Base-by-base conservation (phyloP, 1,140 invertebrate species). In the Drosophila rufa region DNA sequence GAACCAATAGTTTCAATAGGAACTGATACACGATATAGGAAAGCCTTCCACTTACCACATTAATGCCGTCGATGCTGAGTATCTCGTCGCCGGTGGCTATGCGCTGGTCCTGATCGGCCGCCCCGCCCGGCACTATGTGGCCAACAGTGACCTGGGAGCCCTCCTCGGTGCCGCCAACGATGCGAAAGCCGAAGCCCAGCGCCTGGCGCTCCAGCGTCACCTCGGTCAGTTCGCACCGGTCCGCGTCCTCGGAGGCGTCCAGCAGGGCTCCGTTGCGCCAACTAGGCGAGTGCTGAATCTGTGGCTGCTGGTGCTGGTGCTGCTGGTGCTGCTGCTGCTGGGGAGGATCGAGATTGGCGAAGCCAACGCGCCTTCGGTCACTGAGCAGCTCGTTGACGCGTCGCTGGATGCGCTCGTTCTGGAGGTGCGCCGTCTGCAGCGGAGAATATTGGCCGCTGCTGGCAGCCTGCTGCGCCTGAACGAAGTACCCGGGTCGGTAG, bases 141-240 rank as follows among this genome's bases (percentile, higher is more conserved):
- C 98, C 98, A 53, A 99, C 98, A 4, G 97, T 97, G 61, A 99
- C 97, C 94, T 99, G 97, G 75, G 98, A 98, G 71, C 97, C 97
- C 94, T 99, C 98, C 94, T 99, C 99, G 1, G 98, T 98, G 36
- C 99, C 99, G n/a, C 99, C 99, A 36, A 99, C 97, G 92, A 99
- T 99, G 78, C 99, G 94, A 94, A 99, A 99, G 8, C 99, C 99
- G 94, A 99, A 99, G 15, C 98, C 98, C 91, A 95, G 95, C 56
- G 98, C 96, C 91, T 97, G 96, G 56, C 97, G 94, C 40, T 96
- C 95, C 12, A 99, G 93, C 17, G 96, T 96, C 0, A 98, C 96
- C 55, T 96, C 95, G 66, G 96, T 96, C 84, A 98, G 95, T 58
- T 96, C 93, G 93, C 95, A 96, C 71, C 96, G 96, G 60, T 94